Percentiles rank a stretch among this genome's conserved stretches.
phyloP scores from a whole-genome alignment of 2,113 vertebrate species.

The Chloropsis hardwickii region DNA sequence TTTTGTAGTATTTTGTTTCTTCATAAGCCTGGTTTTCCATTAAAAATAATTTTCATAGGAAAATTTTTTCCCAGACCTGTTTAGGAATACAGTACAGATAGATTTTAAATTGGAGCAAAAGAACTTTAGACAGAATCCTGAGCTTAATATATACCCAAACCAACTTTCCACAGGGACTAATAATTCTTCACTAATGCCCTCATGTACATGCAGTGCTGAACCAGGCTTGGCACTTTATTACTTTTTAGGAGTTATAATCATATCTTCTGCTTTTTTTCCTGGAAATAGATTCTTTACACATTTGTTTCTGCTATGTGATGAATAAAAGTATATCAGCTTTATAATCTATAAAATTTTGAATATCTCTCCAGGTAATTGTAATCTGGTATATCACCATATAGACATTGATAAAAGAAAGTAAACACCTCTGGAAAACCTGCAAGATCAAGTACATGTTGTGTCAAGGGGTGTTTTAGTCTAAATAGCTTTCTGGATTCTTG shows the following conservation, averaged over 20 bases:
- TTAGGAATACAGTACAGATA: not conserved
- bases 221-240: not conserved
- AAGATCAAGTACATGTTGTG: not conserved
- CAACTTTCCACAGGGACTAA: not conserved
- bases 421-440: not conserved
- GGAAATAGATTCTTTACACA: not conserved
- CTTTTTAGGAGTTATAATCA: not conserved
- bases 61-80: not conserved
- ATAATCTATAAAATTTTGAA: not conserved
- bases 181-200: not conserved
- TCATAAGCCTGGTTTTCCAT: not conserved
- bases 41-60: not conserved
- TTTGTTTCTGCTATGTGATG: not conserved
- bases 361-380: not conserved
- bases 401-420: not conserved
- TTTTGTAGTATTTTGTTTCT: not conserved
- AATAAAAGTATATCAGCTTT: not conserved
- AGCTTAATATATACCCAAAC: not conserved
- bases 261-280: not conserved
- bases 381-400: not conserved
- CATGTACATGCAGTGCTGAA: not conserved
- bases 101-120: not conserved
- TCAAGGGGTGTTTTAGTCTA: not conserved
- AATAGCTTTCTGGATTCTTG: not conserved
- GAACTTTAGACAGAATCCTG: not conserved